Base-by-base conservation (phyloP, 2,113 vertebrate genomes). In the Psophia crepitans region DNA sequence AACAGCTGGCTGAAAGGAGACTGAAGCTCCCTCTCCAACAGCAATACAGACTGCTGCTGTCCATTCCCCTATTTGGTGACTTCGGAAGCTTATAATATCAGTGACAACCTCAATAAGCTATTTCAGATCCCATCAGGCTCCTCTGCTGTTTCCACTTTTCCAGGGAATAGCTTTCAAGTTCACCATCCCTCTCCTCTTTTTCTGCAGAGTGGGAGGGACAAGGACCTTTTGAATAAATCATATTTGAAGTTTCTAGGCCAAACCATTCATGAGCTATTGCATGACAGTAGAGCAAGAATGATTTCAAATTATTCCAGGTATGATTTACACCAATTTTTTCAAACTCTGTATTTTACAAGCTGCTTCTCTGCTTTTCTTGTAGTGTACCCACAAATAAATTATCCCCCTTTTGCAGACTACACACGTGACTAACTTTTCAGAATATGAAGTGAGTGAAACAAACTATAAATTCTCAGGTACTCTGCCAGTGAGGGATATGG, bases 191-290 rank as follows among this genome's bases (percentile, higher is more conserved):
- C 32, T 79, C 27, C 32, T 79, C 43, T 74, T 90, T 90, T 87
- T 77, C 74, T 85, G 43, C 75, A 71, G 66, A 91, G 64, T 89
- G 44, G 87, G 75, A 93, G 18, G 33, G n/a, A 91, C 68, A 41
- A 89, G 77, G 64, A 83, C 78, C 58, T 90, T 93, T 92, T 90
- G 84, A 96, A 93, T 96, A 95, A 94, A 94, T 89, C 73, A 68
- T 49, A 69, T 53, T 78, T 95, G 90, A 97, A 96, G 70, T 97
- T 96, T 97, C 93, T 96, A 92, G 95, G 94, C 41, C 96, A 96
- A 96, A 88, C 33, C 48, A 79, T 90, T 97, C 43, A 63, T 69
- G 61, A 94, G 71, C 63, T 93, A 51, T 74, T 64, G 66, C 49
- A 60, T 95, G 80, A 90, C 87, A 86, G 83, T 28, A 78, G 33